phyloP scores from a whole-genome alignment of 1,140 invertebrate genomes.

The Oscheius sp. region DNA sequence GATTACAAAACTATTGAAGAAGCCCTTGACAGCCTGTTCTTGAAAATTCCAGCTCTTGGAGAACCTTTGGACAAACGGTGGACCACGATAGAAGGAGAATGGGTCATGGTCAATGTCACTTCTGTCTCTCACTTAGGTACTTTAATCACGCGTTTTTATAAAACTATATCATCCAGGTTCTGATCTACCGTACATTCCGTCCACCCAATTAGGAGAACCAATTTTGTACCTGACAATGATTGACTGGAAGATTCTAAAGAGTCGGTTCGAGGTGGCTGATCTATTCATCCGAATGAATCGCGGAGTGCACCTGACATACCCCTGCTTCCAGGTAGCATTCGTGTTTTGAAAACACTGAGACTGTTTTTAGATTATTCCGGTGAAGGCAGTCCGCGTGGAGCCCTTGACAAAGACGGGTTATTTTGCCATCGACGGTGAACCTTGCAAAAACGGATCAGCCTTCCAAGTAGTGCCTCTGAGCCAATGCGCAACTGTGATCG shows the following conservation, averaged over 20 bases:
- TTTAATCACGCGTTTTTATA: background rate
- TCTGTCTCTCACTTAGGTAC: constrained; percentile 51
- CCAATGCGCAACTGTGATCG: background rate
- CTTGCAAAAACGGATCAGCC: constrained; percentile 26
- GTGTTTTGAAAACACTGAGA: background rate
- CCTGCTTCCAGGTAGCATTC: constrained; percentile 40
- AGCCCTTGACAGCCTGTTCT: background rate
- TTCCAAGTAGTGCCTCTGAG: constrained; percentile 14
- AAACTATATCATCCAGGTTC: constrained; percentile 26
- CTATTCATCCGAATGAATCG: constrained; percentile 47
- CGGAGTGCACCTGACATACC: constrained; percentile 39
- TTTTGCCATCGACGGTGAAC: constrained; percentile 52
- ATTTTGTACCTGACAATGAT: constrained; percentile 48
- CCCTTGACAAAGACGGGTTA: constrained; percentile 40
- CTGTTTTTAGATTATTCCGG: constrained; percentile 41
- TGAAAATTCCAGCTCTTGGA: constrained; percentile 32
- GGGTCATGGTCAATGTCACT: constrained; percentile 45
- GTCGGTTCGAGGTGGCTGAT: constrained; percentile 48
- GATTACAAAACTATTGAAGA: background rate
- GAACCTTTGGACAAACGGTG: constrained; percentile 48
- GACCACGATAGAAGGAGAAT: constrained; percentile 46
- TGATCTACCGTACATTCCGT: constrained; percentile 50
- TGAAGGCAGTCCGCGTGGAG: constrained; percentile 53
- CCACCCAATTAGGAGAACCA: constrained; percentile 45
- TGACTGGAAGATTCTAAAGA: constrained; percentile 45